Evolutionary conservation across 2,888 invertebrate species (phyloP).

Genomic region (Oligia latruncula): DNA sequence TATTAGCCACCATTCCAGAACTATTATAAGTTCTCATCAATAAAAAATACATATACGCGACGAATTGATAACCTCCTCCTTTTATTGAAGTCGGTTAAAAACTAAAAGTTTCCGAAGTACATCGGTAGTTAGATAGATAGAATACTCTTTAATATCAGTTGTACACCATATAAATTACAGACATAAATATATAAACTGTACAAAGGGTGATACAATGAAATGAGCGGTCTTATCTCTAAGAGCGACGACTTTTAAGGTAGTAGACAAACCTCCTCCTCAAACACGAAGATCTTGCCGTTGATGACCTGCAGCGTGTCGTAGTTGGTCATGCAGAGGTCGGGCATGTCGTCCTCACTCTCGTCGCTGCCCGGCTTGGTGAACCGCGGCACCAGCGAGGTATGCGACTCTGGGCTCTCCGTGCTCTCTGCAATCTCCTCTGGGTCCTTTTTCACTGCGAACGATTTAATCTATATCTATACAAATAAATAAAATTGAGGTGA

Average conservation of each 20-base stretch:
- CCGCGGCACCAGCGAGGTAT: constrained; percentile 75
- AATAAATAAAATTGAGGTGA: background rate
- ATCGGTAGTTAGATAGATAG: background rate
- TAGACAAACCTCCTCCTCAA: constrained; percentile 85
- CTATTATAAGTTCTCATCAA: background rate
- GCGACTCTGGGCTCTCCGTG: constrained; percentile 67
- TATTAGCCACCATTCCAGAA: background rate
- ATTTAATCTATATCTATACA: background rate
- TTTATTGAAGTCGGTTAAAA: no score
- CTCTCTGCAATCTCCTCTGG: constrained; percentile 51
- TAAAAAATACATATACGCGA: no score
- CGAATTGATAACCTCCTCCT: no score
- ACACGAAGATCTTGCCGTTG: constrained; percentile 83
- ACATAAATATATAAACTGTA: no score
- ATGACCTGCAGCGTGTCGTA: constrained; percentile 93
- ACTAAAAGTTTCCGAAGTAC: background rate
- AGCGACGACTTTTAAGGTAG: no score
- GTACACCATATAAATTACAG: no score
- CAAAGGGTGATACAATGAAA: no score
- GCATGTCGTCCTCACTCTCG: constrained; percentile 81
- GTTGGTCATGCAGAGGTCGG: constrained; percentile 92
- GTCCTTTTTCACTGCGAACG: constrained; percentile 54
- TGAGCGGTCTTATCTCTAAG: no score
- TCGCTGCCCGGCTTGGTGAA: constrained; percentile 77
- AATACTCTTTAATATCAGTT: no score